A percentile compares a stretch with the other conserved stretches of the same genome.
These are phyloP conservation scores for Magallana gigas DNA, from an alignment of 1,140 invertebrate species.

Conservation along the genomic window DNA sequence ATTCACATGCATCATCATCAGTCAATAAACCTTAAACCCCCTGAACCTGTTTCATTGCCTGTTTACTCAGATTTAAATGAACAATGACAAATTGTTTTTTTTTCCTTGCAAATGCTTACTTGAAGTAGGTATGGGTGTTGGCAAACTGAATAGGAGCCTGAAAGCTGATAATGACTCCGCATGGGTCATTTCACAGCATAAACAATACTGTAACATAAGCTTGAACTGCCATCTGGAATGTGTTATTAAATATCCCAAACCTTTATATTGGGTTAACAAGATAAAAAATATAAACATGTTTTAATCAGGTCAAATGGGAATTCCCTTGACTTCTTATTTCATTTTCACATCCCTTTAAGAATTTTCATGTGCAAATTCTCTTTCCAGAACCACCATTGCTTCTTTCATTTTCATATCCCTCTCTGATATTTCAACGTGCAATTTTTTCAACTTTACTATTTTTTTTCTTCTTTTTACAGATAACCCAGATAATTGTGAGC, in stretches of 20 bases:
- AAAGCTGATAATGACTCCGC: slow-evolving; percentile 26
- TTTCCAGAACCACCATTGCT: background rate
- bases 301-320: background rate
- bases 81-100: slow-evolving; percentile 30
- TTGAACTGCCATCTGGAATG: slow-evolving; percentile 20
- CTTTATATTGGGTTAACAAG: background rate
- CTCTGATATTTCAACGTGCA: too few species aligned
- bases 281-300: background rate
- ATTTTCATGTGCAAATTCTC: background rate
- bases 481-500: too few species aligned
- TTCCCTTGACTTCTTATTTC: background rate
- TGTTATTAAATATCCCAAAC: background rate
- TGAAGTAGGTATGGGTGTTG: background rate
- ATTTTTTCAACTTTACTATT: too few species aligned
- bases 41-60: slow-evolving; percentile 8
- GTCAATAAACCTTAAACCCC: background rate
- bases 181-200: slow-evolving; percentile 9
- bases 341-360: background rate
- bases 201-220: slow-evolving; percentile 16
- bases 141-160: slow-evolving; percentile 19
- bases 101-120: background rate
- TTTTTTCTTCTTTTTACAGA: too few species aligned
- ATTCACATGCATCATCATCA: slow-evolving; percentile 12
- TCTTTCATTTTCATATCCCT: too few species aligned
- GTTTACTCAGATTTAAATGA: slow-evolving; percentile 18